Evolutionary conservation across 2,797 vertebrate species (phyloP), one percentile per base, ranked within the genome.

Genomic region (Amniataba percoides): DNA sequence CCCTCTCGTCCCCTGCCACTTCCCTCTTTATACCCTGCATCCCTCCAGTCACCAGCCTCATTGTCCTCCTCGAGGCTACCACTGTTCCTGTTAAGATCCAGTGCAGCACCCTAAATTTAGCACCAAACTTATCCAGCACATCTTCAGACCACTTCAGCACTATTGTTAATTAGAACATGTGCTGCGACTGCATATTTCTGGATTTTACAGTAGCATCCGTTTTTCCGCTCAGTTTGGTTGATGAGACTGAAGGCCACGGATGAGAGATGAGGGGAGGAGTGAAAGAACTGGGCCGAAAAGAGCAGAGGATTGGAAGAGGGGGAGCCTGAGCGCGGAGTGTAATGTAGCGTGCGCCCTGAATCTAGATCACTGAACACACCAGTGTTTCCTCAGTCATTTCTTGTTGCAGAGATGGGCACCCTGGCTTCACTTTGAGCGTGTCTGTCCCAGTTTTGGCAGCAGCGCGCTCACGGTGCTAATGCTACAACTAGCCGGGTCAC

Each of bases 281-380:
- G 42, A 65, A 62, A 72, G 61, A 62, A 57, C 11, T 63, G 78
- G 60, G 65, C 34, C 80, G 55, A 86, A 82, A 82, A 78, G n/a
- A 67, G 71, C 64, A 55, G 60, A 83, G 57, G 78, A 81, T 48
- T 70, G 82, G 78, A 80, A 61, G 78, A 71, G 60, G 72, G 61
- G 79, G 72, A 72, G 87, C 18, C 67, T 59, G 72, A 83, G 82
- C 19, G 10, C 25, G 42, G 81, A 73, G 90, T 85, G 76, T 88
- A 93, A 92, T 91, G 92, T 88, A 87, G 86, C 92, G 64, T 93
- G 85, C 73, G 62, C 11, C 58, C 74, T 84, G 85, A 92, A 93
- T 92, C 92, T 90, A 89, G 93, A 92, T 93, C 93, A 94, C 89
- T 93, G 92, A 88, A 84, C 93, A 94, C 89, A 89, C 83, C 64